Evolutionary conservation across 1,140 invertebrate species (phyloP).

Genomic region (Bemisia tabaci): DNA sequence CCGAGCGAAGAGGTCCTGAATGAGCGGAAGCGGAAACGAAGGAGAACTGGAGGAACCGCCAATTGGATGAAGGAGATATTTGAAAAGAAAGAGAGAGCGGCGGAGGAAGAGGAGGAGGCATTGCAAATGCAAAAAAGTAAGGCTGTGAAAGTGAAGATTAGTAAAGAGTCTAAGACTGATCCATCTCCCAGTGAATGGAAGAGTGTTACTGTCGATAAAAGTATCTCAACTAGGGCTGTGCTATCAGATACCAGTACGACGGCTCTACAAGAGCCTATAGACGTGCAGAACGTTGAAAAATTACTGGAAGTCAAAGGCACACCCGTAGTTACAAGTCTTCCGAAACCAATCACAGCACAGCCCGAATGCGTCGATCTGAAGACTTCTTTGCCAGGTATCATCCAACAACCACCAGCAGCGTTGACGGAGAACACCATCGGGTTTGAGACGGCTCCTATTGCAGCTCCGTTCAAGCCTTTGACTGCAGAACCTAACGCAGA

Average conservation of each 20-base stretch:
- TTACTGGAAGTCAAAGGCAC: not conserved
- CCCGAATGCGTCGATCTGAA: constrained; percentile 34
- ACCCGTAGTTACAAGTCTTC: constrained; percentile 29
- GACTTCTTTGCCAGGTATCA: constrained; percentile 24
- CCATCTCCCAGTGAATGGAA: constrained; percentile 22
- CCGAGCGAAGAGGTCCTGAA: constrained; percentile 41
- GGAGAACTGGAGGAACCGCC: constrained; percentile 38
- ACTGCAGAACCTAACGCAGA: constrained; percentile 36
- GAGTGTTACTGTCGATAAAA: constrained; percentile 21
- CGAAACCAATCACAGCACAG: constrained; percentile 35
- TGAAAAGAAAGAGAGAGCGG: constrained; percentile 54
- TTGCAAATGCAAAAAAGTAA: constrained; percentile 32
- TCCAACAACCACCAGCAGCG: constrained; percentile 25
- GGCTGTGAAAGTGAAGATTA: constrained; percentile 29
- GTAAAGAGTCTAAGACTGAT: constrained; percentile 25
- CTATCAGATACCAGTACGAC: constrained; percentile 16
- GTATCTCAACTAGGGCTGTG: constrained; percentile 17
- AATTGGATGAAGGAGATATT: constrained; percentile 50
- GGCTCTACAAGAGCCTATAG: constrained; percentile 20
- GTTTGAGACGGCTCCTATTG: constrained; percentile 45
- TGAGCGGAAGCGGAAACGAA: constrained; percentile 37
- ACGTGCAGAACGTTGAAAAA: constrained; percentile 8
- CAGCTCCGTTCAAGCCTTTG: constrained; percentile 42
- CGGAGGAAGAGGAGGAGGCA: constrained; percentile 38
- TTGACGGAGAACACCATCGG: constrained; percentile 38